Conservation (phyloP, 2,797 vertebrate genomes). For the Malurus leucopterus region DNA sequence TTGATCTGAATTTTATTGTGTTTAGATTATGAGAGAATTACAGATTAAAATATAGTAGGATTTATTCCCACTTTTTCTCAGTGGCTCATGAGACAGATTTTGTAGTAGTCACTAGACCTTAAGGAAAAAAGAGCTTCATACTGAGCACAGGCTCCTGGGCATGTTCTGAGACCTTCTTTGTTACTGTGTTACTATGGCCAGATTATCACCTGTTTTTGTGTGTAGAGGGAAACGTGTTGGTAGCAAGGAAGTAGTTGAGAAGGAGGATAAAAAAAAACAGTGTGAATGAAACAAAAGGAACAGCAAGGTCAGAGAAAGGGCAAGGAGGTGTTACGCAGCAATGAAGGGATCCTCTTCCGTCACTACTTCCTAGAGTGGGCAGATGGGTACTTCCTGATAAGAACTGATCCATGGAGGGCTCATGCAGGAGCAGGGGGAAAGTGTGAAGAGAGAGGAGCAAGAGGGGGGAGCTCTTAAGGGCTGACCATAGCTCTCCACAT, state of each 20-base stretch:
- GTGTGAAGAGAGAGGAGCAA: background rate
- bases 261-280: background rate
- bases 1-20: background rate
- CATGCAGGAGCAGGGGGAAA: background rate
- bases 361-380: background rate
- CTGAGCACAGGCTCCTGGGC: background rate
- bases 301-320: background rate
- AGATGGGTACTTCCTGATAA: background rate
- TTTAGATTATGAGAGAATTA: background rate
- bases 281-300: background rate
- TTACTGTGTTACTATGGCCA: background rate
- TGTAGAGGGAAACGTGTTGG: background rate
- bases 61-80: background rate
- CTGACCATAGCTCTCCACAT: background rate
- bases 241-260: background rate
- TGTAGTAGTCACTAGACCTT: background rate
- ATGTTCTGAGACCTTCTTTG: background rate
- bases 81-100: background rate
- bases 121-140: background rate
- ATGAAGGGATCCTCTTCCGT: background rate
- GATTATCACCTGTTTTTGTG: background rate
- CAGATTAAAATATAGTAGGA: background rate
- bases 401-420: accelerated
- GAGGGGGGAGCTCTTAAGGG: background rate
- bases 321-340: background rate